These are phyloP conservation scores for Eupithecia tripunctaria DNA, from an alignment of 2,888 invertebrate species.

Conservation along the genomic window DNA sequence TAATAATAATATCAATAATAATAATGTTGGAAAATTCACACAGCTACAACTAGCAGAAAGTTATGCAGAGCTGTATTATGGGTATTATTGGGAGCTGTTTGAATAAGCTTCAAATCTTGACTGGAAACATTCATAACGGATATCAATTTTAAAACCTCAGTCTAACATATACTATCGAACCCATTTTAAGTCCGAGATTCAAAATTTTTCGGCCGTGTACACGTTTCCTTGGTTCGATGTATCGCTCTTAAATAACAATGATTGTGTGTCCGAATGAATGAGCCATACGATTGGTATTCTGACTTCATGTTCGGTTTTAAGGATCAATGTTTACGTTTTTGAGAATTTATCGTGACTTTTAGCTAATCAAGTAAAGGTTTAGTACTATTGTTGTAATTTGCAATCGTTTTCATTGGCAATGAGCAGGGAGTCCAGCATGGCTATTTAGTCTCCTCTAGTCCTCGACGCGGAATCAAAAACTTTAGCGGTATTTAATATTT, in stretches of 20 bases:
- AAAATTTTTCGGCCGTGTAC: background rate
- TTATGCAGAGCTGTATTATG: no score
- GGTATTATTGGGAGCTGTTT: no score
- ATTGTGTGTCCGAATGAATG: slow-evolving; percentile 56
- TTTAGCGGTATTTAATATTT: no score
- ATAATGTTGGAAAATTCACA: no score
- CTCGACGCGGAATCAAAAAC: no score
- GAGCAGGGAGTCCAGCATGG: no score
- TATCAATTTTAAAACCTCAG: background rate
- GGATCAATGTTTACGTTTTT: slow-evolving; percentile 47
- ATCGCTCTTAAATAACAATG: slow-evolving; percentile 72
- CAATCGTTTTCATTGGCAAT: no score
- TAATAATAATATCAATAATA: no score
- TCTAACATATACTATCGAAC: no score
- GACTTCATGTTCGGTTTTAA: slow-evolving; percentile 49
- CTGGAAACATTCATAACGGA: background rate
- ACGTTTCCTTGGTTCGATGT: slow-evolving; percentile 63
- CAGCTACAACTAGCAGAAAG: no score
- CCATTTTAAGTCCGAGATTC: background rate
- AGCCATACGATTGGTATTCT: slow-evolving; percentile 46
- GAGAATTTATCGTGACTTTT: background rate
- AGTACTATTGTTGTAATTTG: background rate
- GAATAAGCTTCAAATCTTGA: no score
- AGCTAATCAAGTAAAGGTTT: background rate
- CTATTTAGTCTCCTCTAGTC: no score